Conservation (phyloP, 2,888 invertebrate species). For the Salpingus planirostris region DNA sequence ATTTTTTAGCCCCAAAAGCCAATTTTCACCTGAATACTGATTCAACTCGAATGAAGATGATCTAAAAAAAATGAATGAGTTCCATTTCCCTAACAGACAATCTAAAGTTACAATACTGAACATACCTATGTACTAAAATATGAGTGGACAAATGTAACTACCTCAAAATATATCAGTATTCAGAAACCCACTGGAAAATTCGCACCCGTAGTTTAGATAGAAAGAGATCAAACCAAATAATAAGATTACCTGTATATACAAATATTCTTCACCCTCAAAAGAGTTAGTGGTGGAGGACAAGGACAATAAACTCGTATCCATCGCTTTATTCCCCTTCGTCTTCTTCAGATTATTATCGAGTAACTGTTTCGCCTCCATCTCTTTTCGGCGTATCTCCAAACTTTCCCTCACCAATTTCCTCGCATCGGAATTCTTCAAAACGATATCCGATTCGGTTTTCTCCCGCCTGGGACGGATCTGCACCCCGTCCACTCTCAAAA, state of each 20-base stretch:
- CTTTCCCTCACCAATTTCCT: slow-evolving; percentile 44
- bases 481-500: slow-evolving; percentile 27
- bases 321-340: slow-evolving; percentile 42
- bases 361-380: slow-evolving; percentile 42
- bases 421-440: slow-evolving; percentile 55
- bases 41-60: too few species aligned
- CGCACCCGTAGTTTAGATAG: too few species aligned
- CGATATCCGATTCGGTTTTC: slow-evolving; percentile 84
- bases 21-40: too few species aligned
- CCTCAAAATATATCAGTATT: slow-evolving; percentile 14
- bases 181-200: too few species aligned
- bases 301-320: slow-evolving; percentile 35
- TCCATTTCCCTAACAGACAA: too few species aligned
- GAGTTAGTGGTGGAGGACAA: slow-evolving; percentile 33
- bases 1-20: too few species aligned
- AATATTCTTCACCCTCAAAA: slow-evolving; percentile 39
- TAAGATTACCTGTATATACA: slow-evolving; percentile 40
- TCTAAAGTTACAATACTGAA: too few species aligned
- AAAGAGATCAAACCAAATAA: slow-evolving; percentile 1
- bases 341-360: slow-evolving; percentile 42
- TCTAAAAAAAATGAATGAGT: too few species aligned
- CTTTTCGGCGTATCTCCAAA: slow-evolving; percentile 42
- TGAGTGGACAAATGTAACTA: too few species aligned
- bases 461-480: slow-evolving; percentile 66
- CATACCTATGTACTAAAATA: too few species aligned